A percentile compares a stretch with the other conserved stretches of the same genome.
Conservation (phyloP, 2,797 vertebrate species). For the Labeo calbasu region DNA sequence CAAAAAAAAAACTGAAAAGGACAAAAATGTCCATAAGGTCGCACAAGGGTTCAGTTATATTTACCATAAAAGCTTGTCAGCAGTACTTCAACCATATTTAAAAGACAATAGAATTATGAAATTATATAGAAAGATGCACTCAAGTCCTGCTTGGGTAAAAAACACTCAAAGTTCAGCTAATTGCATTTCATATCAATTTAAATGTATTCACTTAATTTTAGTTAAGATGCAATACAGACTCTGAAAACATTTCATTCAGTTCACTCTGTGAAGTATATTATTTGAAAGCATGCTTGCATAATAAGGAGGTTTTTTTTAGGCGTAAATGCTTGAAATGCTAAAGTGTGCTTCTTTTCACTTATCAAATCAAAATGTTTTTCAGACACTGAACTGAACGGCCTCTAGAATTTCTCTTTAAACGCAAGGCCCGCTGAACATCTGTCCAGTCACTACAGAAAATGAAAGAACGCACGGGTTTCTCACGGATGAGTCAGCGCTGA, state of each 20-base stretch:
- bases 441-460: neutral
- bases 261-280: neutral
- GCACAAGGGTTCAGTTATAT: no score
- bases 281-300: neutral
- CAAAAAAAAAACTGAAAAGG: no score
- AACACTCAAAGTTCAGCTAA: neutral
- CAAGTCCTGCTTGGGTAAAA: neutral
- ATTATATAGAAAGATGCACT: no score
- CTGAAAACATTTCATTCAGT: neutral
- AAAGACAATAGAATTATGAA: no score
- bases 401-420: neutral
- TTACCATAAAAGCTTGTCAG: no score
- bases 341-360: neutral
- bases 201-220: no score
- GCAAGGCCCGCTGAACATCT: neutral
- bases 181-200: neutral
- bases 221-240: no score
- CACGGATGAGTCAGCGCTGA: slow-evolving; percentile 25
- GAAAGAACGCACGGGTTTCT: neutral
- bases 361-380: neutral
- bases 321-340: no score
- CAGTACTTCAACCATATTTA: no score
- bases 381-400: neutral
- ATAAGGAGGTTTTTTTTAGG: no score
- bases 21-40: no score